These are phyloP conservation scores for Hyposmocoma kahamanoa DNA, from an alignment of 1,140 invertebrate genomes.

Conservation along the genomic window DNA sequence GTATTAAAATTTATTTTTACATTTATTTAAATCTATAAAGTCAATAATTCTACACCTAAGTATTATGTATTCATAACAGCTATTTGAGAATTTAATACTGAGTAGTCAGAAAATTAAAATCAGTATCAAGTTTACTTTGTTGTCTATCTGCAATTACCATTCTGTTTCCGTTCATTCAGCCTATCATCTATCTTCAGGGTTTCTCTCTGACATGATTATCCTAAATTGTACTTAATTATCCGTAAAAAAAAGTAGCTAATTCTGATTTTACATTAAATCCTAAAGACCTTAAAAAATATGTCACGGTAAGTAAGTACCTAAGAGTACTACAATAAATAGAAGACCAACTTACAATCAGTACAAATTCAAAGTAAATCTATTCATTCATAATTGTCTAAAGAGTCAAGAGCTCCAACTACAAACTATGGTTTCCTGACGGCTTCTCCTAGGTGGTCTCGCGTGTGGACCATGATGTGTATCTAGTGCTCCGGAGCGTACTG, in stretches of 20 bases:
- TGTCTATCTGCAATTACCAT: too few relatives aligned
- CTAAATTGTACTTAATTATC: conserved; percentile 68
- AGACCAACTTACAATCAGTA: conserved; percentile 67
- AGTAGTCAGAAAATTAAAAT: conserved; percentile 46
- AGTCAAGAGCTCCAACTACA: conserved; percentile 45
- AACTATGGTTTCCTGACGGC: conserved; percentile 63
- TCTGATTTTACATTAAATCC: conserved; percentile 54
- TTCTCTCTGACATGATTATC: conserved; percentile 50
- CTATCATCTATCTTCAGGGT: conserved; percentile 49
- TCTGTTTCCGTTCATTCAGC: conserved; percentile 24
- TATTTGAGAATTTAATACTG: conserved; percentile 71
- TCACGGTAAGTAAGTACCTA: conserved; percentile 66
- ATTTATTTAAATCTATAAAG: conserved; percentile 54
- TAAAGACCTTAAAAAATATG: conserved; percentile 55
- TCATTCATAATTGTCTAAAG: conserved; percentile 48
- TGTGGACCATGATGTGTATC: conserved; percentile 65
- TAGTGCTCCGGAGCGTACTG: conserved; percentile 71
- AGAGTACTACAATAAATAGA: conserved; percentile 72
- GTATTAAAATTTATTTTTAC: conserved; percentile 51
- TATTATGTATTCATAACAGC: conserved; percentile 36
- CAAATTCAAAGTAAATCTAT: conserved; percentile 59
- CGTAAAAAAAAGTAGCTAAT: conserved; percentile 51
- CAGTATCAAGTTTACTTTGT: conserved; percentile 48
- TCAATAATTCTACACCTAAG: conserved; percentile 43
- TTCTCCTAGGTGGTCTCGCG: conserved; percentile 66